Conservation (phyloP, 1,140 invertebrate genomes). For the Orchesella cincta region DNA sequence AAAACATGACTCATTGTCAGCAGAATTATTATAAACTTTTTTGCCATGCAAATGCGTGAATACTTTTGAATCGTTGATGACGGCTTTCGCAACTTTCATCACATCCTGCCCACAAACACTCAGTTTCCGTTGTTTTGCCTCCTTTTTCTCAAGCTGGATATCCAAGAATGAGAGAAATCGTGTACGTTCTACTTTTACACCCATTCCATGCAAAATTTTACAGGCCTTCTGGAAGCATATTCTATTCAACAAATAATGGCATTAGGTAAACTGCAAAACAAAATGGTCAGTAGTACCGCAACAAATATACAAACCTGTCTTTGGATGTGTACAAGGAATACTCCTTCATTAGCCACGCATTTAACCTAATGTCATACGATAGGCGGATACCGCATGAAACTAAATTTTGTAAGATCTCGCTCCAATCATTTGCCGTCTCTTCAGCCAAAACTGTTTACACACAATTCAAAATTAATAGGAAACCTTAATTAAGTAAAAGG, state of each 20-base stretch:
- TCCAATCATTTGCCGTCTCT: neutral
- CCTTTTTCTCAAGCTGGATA: neutral
- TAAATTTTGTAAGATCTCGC: neutral
- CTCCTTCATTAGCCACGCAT: slow-evolving; percentile 3
- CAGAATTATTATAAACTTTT: neutral
- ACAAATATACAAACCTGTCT: too few relatives aligned
- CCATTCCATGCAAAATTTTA: slow-evolving; percentile 1
- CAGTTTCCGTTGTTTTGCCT: neutral
- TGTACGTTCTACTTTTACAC: neutral
- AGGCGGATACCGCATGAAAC: neutral
- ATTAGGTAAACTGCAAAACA: too few relatives aligned
- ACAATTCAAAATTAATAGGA: neutral
- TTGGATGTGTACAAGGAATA: neutral
- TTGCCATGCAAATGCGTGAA: neutral
- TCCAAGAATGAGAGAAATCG: neutral
- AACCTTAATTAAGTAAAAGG: neutral
- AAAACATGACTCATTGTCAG: neutral
- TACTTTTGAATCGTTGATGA: neutral
- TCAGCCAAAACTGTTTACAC: neutral
- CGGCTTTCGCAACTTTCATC: slow-evolving; percentile 1
- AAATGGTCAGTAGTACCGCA: too few relatives aligned
- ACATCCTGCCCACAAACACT: slow-evolving; percentile 3
- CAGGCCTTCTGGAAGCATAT: neutral
- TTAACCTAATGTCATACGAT: neutral
- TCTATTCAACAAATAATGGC: too few relatives aligned